A percentile compares a stretch with the other conserved stretches of the same genome.
phyloP scores from a whole-genome alignment of 2,797 vertebrate genomes.

The Hypotaenidia okinawae region DNA sequence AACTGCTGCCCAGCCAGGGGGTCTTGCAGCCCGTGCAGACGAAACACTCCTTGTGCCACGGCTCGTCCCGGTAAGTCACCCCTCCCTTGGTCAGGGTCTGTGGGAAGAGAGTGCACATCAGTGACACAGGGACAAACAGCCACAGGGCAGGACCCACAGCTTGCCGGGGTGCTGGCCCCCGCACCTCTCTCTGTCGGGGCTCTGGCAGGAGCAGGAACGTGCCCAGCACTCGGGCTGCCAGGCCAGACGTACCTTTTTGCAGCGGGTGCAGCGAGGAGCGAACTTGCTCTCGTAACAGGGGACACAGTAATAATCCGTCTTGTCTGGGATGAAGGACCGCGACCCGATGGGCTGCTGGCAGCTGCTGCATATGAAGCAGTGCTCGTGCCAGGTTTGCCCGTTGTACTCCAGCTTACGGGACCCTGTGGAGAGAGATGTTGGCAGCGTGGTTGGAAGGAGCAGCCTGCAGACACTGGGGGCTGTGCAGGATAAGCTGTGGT shows the following conservation, averaged over 20 bases:
- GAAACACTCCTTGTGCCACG: constrained; percentile 96
- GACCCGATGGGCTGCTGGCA: constrained; percentile 97
- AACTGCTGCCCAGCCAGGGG: constrained; percentile 92
- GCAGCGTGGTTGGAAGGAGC: not conserved
- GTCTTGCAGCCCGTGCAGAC: constrained; percentile 88
- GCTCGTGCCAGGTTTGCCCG: constrained; percentile 96
- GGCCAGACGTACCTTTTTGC: constrained; percentile 89
- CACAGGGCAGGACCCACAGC: not conserved
- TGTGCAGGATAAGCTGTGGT: not conserved
- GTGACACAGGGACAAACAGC: not conserved
- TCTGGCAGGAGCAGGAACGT: not conserved
- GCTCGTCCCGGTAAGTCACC: constrained; percentile 92
- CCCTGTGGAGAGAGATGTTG: constrained; percentile 76
- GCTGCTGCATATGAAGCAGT: constrained; percentile 95
- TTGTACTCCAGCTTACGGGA: constrained; percentile 96
- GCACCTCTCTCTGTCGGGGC: not conserved
- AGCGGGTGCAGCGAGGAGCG: constrained; percentile 95
- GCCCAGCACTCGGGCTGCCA: not conserved
- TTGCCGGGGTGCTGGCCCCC: accelerated
- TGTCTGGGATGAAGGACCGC: constrained; percentile 96
- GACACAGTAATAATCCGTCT: constrained; percentile 97
- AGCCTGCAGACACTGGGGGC: not conserved
- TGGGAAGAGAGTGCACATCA: not conserved
- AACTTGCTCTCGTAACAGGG: constrained; percentile 98
- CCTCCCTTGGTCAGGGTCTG: constrained; percentile 94